These are phyloP conservation scores for Batillaria attramentaria DNA, from an alignment of 1,140 invertebrate genomes.

Conservation along the genomic window DNA sequence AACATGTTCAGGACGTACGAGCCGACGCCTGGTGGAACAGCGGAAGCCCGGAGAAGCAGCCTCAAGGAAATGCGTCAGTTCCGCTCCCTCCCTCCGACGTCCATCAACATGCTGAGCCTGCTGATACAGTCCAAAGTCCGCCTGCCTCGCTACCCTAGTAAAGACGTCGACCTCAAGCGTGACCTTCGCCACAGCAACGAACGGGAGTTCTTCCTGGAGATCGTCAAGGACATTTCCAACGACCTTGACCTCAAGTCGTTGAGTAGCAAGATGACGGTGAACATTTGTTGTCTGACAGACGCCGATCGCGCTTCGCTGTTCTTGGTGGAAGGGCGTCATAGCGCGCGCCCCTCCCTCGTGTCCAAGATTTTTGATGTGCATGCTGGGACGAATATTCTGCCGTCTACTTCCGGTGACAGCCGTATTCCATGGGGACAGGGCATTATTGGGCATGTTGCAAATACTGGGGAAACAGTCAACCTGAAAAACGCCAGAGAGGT, in stretches of 20 bases:
- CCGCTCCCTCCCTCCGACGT: conserved; percentile 61
- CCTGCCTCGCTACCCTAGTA: conserved; percentile 62
- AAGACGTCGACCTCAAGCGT: conserved; percentile 62
- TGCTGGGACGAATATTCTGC: conserved; percentile 80
- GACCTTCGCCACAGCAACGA: conserved; percentile 82
- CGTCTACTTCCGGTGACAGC: conserved; percentile 74
- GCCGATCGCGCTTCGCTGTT: conserved; percentile 94
- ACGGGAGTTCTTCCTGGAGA: conserved; percentile 93
- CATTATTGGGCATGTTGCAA: conserved; percentile 93
- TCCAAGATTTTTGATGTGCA: conserved; percentile 95
- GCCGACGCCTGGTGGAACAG: conserved; percentile 38
- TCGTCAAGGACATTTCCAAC: conserved; percentile 97
- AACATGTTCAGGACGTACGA: conserved; percentile 73
- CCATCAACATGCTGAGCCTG: conserved; percentile 60
- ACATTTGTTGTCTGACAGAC: conserved; percentile 90
- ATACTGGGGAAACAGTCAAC: conserved; percentile 92
- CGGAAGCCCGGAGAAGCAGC: conserved; percentile 54
- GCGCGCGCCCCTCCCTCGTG: conserved; percentile 79
- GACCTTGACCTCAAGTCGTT: conserved; percentile 92
- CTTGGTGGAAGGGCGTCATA: conserved; percentile 87
- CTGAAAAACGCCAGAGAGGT: conserved; percentile 76
- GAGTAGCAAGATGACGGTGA: conserved; percentile 97
- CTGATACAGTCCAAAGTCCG: conserved; percentile 62
- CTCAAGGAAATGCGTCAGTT: conserved; percentile 64
- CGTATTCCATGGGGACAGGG: conserved; percentile 81